Percentiles rank a stretch among this genome's conserved stretches.
Conservation (phyloP, 1,140 invertebrate species). For the Drosophila kanapiae region DNA sequence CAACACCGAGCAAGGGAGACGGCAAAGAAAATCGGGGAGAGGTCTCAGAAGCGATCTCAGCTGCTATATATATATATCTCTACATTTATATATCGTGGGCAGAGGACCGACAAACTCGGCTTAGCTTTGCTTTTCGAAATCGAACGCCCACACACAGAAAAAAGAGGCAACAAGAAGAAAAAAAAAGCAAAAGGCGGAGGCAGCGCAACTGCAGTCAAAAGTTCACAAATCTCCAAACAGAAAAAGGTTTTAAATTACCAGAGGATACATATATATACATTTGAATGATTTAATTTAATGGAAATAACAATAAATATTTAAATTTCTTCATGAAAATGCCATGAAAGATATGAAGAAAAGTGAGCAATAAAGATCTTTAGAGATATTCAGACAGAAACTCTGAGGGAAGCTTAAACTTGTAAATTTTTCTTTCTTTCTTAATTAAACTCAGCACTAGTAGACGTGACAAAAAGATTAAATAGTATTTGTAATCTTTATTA, state of each 20-base stretch:
- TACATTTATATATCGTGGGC: constrained; percentile 42
- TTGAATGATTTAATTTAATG: not conserved
- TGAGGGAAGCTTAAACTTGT: too few relatives aligned
- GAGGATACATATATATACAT: not conserved
- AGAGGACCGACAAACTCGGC: constrained; percentile 40
- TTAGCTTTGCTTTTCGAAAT: constrained; percentile 62
- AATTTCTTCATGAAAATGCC: not conserved
- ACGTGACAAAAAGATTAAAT: not conserved
- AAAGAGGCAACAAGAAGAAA: constrained; percentile 26
- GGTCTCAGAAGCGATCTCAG: constrained; percentile 39
- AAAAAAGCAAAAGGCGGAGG: constrained; percentile 25
- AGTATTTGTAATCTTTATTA: not conserved
- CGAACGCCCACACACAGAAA: constrained; percentile 62
- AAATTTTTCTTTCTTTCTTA: not conserved
- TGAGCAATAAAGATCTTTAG: not conserved
- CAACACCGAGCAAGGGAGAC: constrained; percentile 22
- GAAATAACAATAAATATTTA: not conserved
- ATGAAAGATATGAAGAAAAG: not conserved
- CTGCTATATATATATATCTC: constrained; percentile 5
- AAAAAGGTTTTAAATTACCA: not conserved
- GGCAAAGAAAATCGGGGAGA: constrained; percentile 50
- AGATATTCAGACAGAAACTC: not conserved
- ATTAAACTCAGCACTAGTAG: too few relatives aligned
- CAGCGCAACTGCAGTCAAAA: constrained; percentile 37
- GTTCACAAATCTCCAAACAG: constrained; percentile 21